phyloP scores from a whole-genome alignment of 92 coral and sea anemone genomes.

The Epizoanthus ramosus region DNA sequence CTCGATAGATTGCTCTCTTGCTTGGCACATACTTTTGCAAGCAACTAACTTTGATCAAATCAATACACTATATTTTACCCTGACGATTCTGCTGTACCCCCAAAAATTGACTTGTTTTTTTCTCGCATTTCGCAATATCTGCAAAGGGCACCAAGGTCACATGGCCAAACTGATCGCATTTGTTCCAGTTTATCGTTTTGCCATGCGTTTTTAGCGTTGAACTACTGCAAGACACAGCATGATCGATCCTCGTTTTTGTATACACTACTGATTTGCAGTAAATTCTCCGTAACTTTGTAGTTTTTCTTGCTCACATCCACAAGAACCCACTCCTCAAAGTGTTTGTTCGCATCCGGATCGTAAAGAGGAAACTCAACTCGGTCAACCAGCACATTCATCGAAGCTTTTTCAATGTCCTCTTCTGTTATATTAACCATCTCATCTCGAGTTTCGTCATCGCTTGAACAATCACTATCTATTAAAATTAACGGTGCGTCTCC shows the following conservation, averaged over 20 bases:
- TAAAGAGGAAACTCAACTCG: slow-evolving; percentile 27
- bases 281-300: slow-evolving; percentile 66
- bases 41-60: no score
- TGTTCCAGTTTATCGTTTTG: no score
- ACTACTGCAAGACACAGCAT: slow-evolving; percentile 76
- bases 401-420: slow-evolving; percentile 34
- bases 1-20: no score
- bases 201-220: no score
- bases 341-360: slow-evolving; percentile 51
- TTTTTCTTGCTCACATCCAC: slow-evolving; percentile 74
- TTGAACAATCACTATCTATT: slow-evolving; percentile 23
- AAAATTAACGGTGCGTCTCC: slow-evolving; percentile 29
- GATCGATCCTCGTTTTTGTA: slow-evolving; percentile 53
- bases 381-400: slow-evolving; percentile 38
- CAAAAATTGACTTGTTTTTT: no score
- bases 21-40: no score
- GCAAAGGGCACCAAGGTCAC: no score
- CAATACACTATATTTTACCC: no score
- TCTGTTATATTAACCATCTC: slow-evolving; percentile 33
- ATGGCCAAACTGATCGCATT: no score
- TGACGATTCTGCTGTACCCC: no score
- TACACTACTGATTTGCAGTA: slow-evolving; percentile 79
- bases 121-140: no score
- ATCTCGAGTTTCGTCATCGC: slow-evolving; percentile 29
- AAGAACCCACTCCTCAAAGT: slow-evolving; percentile 82